Evolutionary conservation across 2,888 invertebrate genomes (phyloP), one percentile per base, ranked within the genome.

Genomic region (Leucoma salicis): DNA sequence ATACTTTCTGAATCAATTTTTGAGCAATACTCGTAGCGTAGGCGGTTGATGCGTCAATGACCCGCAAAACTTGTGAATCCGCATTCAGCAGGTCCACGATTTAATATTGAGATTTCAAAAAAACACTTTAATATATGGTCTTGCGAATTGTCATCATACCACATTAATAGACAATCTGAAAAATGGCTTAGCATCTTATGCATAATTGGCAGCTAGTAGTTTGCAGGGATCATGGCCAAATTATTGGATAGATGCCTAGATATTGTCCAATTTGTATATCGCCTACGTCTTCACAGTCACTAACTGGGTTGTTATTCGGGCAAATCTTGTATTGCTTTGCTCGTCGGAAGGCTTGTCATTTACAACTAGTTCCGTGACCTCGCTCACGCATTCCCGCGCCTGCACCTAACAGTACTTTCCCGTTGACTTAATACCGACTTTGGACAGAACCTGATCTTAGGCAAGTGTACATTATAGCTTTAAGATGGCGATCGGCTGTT

Each of bases 331-430:
- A 73, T 4, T n/a, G n/a, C n/a, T n/a, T 78, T 81, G 76, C 76
- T 84, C 78, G 73, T 79, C 74, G 76, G 78, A 80, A 83, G 80
- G 78, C 81, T 81, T 85, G 88, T 88, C 85, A 87, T 84, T 84
- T 82, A 87, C 87, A 84, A 89, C 87, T 88, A 89, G 89, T 87
- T 89, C 86, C 80, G 88, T 89, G 89, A 89, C 89, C 89, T 89
- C 89, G 89, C 89, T 86, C 84, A 89, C 88, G 85, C 89, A 88
- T 89, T 87, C 89, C 87, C 86, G 83, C 85, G 89, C 85, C 76
- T 88, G 89, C 86, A 86, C 77, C 87, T 89, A 89, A 89, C 89
- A 85, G 89, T 89, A 88, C 87, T 86, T 89, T 89, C 85, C 86
- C 84, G 89, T 87, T 87, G 87, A 86, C 78, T 88, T 87, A 82